A percentile compares a stretch with the other conserved stretches of the same genome.
These are phyloP conservation scores for Ornithorhynchus anatinus DNA, from an alignment of 2,113 vertebrate species.

Conservation along the genomic window DNA sequence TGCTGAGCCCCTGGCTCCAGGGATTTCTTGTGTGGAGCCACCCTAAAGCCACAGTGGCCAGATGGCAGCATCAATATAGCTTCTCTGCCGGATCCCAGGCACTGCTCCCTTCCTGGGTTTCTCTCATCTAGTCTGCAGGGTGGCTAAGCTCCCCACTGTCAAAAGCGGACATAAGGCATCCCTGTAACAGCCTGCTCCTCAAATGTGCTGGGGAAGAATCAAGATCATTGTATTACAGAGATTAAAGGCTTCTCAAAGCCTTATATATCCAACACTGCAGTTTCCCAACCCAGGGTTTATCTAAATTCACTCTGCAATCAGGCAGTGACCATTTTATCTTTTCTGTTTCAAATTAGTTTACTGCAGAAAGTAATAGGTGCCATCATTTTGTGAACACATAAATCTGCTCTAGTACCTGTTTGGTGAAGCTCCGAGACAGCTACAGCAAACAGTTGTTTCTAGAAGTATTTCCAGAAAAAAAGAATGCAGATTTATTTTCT, in stretches of 20 bases:
- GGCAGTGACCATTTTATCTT: slow-evolving; percentile 9
- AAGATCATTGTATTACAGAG: not conserved
- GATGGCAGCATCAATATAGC: too few relatives aligned
- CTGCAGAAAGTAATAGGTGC: slow-evolving; percentile 43
- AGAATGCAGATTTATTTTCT: slow-evolving; percentile 28
- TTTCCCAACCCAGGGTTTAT: slow-evolving; percentile 12
- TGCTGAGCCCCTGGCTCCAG: too few relatives aligned
- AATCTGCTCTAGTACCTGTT: slow-evolving; percentile 25
- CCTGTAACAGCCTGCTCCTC: not conserved
- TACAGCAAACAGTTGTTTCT: slow-evolving; percentile 18
- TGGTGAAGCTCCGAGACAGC: slow-evolving; percentile 14
- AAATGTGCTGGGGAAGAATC: not conserved
- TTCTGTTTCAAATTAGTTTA: slow-evolving; percentile 39
- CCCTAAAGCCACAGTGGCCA: too few relatives aligned
- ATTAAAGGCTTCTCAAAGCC: slow-evolving; percentile 7
- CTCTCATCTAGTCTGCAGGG: too few relatives aligned
- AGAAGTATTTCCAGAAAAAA: slow-evolving; percentile 9
- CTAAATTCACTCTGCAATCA: slow-evolving; percentile 7
- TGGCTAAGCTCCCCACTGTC: too few relatives aligned
- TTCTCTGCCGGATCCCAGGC: too few relatives aligned
- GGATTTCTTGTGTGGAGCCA: too few relatives aligned
- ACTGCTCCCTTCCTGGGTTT: too few relatives aligned
- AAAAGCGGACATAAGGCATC: too few relatives aligned
- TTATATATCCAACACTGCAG: slow-evolving; percentile 2
- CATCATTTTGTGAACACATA: slow-evolving; percentile 30